A percentile compares a stretch with the other conserved stretches of the same genome.
Conservation (phyloP, 2,888 invertebrate genomes). For the Caenorhabditis sp. region DNA sequence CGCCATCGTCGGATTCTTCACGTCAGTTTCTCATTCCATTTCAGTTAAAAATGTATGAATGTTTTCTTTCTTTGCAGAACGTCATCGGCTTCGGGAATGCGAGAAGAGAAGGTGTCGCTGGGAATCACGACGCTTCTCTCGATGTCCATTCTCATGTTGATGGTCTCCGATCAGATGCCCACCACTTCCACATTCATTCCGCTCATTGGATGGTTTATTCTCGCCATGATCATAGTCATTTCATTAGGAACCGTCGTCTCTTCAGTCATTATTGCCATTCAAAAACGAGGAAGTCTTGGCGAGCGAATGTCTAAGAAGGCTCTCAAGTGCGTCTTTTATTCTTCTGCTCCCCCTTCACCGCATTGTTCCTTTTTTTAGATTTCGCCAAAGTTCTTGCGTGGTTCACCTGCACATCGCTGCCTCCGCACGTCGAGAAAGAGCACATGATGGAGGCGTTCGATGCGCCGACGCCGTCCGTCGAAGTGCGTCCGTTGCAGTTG, state of each 20-base stretch:
- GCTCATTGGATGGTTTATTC: conserved; percentile 81
- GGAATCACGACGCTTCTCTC: conserved; percentile 81
- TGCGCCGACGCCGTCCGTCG: conserved; percentile 60
- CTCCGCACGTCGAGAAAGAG: conserved; percentile 75
- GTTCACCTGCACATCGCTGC: conserved; percentile 76
- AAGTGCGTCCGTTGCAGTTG: conserved; percentile 59
- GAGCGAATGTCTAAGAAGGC: conserved; percentile 72
- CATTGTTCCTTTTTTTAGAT: conserved; percentile 36
- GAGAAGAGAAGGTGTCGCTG: conserved; percentile 81
- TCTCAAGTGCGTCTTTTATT: conserved; percentile 55
- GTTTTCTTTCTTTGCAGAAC: conserved; percentile 69
- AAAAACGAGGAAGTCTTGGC: conserved; percentile 79
- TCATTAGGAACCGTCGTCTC: conserved; percentile 81
- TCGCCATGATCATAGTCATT: conserved; percentile 81
- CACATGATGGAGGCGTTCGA: conserved; percentile 67
- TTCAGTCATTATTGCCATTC: conserved; percentile 81
- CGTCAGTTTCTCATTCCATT: conserved; percentile 67
- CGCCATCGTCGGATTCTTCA: conserved; percentile 80
- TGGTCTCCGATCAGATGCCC: conserved; percentile 81
- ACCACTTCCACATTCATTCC: conserved; percentile 81
- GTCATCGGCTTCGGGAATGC: conserved; percentile 80
- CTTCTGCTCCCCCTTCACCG: background rate
- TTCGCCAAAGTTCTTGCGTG: conserved; percentile 72
- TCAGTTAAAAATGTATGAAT: too few relatives aligned
- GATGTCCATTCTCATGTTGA: conserved; percentile 81